Conservation (phyloP, 2,113 vertebrate genomes). For the Takifugu bimaculatus region DNA sequence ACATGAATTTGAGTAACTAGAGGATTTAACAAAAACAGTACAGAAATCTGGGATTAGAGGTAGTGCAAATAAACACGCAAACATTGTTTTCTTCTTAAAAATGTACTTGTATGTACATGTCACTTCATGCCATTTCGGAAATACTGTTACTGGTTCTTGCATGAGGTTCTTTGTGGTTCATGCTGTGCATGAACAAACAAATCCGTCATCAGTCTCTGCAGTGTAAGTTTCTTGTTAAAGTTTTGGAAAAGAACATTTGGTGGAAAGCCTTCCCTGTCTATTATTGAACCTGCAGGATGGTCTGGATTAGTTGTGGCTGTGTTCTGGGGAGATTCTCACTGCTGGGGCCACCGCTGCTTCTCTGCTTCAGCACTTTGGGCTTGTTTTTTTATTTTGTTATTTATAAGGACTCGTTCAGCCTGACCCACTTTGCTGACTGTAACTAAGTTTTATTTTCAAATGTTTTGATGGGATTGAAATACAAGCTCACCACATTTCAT, state of each 20-base stretch:
- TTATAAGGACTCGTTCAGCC: conserved; percentile 41
- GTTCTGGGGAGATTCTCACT: conserved; percentile 50
- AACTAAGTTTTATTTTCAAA: conserved; percentile 49
- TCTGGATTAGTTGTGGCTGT: conserved; percentile 46
- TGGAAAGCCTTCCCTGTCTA: conserved; percentile 10
- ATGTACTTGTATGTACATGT: too few relatives aligned
- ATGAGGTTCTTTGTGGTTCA: conserved; percentile 40
- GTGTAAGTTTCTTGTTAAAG: background rate
- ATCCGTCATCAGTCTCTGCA: conserved; percentile 6
- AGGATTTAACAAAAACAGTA: too few relatives aligned
- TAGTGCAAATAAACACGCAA: too few relatives aligned
- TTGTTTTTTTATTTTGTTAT: conserved; percentile 41
- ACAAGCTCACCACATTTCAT: too few relatives aligned
- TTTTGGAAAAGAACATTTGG: background rate
- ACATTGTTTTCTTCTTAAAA: too few relatives aligned
- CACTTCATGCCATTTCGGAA: background rate
- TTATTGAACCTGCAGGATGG: conserved; percentile 9
- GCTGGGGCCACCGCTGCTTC: conserved; percentile 52
- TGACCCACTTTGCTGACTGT: conserved; percentile 44
- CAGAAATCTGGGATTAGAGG: too few relatives aligned
- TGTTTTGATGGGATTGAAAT: conserved; percentile 7
- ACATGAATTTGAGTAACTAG: too few relatives aligned
- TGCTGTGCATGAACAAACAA: conserved; percentile 13
- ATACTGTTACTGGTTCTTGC: conserved; percentile 37
- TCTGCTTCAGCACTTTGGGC: conserved; percentile 62